Evolutionary conservation across 1,140 invertebrate genomes (phyloP), one percentile per base, ranked within the genome.

Genomic region (Caenorhabditis tropicalis): DNA sequence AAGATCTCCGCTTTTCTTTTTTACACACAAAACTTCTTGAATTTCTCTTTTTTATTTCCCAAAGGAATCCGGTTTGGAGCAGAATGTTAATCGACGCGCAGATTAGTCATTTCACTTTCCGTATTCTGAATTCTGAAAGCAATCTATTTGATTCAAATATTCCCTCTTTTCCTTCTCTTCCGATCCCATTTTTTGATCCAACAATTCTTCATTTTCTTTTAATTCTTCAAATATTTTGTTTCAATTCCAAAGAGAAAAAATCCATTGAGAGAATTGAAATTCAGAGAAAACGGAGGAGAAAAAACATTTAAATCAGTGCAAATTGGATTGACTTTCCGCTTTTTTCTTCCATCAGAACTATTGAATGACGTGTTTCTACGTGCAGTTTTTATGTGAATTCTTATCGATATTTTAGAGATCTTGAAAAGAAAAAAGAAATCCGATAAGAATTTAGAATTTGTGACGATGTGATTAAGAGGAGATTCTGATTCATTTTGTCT

Each of bases 301-400:
- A 19, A 74, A 74, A 74, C 65, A 43, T 74, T 74, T 74, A 74
- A 74, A 74, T 74, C 65, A 43, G 65, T 74, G 65, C 65, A 74
- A 74, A 74, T 74, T 74, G 65, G 36, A 74, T 74, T 74, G 65
- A 74, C 36, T 74, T 46, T 31, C 65, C n/a, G 65, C 36, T n/a
- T 43, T 24, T 74, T 27, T 46, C 31, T 36, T 74, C 16, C 29
- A 10, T 24, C 24, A 10, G 53, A 6, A 58, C 58, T 33, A 19
- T 19, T 24, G n/a, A 31, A 31, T 74, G 65, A 74, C 65, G 65
- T 74, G 6, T 39, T 33, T 31, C 29, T 74, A 74, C 65, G 65
- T 74, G 53, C 19, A 12, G 12, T 56, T 56, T 56, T 21, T 9
- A 27, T 56, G 53, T 27, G n/a, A 56, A 21, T 56, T 56, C 7